Percentiles rank a stretch among this genome's conserved stretches.
These are phyloP conservation scores for Glyptemys insculpta DNA, from an alignment of 2,797 vertebrate species.

Conservation along the genomic window DNA sequence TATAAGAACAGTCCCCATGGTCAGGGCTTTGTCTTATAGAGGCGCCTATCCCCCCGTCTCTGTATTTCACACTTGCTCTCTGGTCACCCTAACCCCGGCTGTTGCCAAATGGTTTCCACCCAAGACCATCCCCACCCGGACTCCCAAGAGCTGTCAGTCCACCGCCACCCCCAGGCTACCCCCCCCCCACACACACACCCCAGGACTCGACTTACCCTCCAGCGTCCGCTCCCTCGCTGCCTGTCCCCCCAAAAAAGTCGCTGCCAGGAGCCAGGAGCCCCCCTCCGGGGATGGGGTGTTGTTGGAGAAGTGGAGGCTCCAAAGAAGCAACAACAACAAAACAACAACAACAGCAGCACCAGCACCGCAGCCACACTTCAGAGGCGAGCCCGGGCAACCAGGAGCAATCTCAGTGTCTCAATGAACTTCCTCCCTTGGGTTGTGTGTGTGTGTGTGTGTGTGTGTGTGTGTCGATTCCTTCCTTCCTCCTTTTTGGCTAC, in stretches of 20 bases:
- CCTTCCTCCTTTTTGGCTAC: conserved; percentile 75
- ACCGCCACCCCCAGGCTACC: not conserved
- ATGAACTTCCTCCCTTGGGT: not conserved
- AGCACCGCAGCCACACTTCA: not conserved
- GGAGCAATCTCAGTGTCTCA: not conserved
- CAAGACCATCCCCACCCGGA: too few relatives aligned
- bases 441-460: too few relatives aligned
- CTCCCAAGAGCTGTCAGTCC: not conserved
- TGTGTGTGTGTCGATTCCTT: not conserved
- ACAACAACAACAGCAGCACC: too few relatives aligned
- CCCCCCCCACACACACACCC: not conserved
- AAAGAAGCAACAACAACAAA: not conserved
- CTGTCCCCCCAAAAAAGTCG: not conserved
- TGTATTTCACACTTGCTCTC: not conserved
- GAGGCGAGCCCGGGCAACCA: not conserved
- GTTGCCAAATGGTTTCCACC: too few relatives aligned
- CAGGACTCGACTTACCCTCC: not conserved
- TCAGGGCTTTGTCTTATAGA: not conserved
- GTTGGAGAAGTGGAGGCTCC: not conserved
- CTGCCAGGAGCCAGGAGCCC: too few relatives aligned
- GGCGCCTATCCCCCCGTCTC: not conserved
- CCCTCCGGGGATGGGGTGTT: not conserved
- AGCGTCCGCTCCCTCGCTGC: not conserved
- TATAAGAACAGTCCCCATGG: not conserved
- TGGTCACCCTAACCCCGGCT: not conserved